Conservation (phyloP, 2,113 vertebrate species). For the Motacilla tschutschensis region DNA sequence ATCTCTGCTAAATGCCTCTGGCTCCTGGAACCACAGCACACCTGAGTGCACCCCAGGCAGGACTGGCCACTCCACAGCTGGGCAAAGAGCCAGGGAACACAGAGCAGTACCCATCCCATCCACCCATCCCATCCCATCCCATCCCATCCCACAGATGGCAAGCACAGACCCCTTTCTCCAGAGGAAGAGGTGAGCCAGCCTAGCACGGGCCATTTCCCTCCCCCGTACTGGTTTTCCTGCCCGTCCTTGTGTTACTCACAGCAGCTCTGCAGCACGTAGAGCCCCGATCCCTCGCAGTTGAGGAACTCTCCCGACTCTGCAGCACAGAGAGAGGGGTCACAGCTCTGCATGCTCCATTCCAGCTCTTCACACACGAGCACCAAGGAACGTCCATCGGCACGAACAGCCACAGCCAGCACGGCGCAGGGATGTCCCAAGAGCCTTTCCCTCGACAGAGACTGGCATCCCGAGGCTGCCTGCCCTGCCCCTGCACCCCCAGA, state of each 20-base stretch:
- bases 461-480: neutral
- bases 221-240: neutral
- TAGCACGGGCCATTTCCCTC: neutral
- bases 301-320: slow-evolving; percentile 95
- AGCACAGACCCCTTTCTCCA: neutral
- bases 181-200: neutral
- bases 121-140: neutral
- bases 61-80: neutral
- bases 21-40: neutral
- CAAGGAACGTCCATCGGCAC: rapidly evolving
- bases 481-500: neutral
- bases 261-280: slow-evolving; percentile 96
- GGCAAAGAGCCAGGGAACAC: neutral
- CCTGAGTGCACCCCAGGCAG: neutral
- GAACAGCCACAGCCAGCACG: rapidly evolving
- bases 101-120: neutral
- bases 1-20: neutral
- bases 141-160: neutral
- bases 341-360: rapidly evolving
- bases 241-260: slow-evolving; percentile 78
- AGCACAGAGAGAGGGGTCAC: slow-evolving; percentile 13
- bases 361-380: rapidly evolving
- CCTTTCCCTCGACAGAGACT: neutral
- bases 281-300: slow-evolving; percentile 96
- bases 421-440: neutral